phyloP scores from a whole-genome alignment of 1,140 invertebrate species.

The Aphaenogaster rudis region DNA sequence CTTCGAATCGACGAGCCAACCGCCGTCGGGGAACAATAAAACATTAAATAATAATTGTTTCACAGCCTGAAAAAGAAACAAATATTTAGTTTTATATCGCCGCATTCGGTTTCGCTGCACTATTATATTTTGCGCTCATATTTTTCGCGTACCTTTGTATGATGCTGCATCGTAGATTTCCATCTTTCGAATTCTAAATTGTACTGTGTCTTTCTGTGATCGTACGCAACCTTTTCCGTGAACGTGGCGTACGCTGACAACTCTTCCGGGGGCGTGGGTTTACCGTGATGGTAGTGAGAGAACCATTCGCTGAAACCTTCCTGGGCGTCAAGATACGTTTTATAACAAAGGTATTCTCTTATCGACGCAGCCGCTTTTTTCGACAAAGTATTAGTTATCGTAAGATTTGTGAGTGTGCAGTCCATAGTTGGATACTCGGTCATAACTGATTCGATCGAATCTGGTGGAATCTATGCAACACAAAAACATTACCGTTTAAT shows the following conservation, averaged over 20 bases:
- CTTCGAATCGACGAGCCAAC: slow-evolving; percentile 94
- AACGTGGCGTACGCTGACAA: slow-evolving; percentile 90
- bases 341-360: slow-evolving; percentile 92
- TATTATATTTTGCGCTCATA: slow-evolving; percentile 26
- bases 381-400: slow-evolving; percentile 83
- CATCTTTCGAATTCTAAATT: slow-evolving; percentile 93
- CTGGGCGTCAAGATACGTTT: slow-evolving; percentile 93
- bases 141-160: slow-evolving; percentile 88
- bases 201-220: slow-evolving; percentile 93
- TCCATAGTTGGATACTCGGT: slow-evolving; percentile 88
- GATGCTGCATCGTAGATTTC: slow-evolving; percentile 89
- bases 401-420: slow-evolving; percentile 81
- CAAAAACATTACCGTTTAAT: slow-evolving; percentile 49
- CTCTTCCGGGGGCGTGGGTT: slow-evolving; percentile 90
- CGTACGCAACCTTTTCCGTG: slow-evolving; percentile 95
- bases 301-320: slow-evolving; percentile 97
- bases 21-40: slow-evolving; percentile 94
- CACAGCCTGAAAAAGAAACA: slow-evolving; percentile 88
- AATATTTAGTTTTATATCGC: slow-evolving; percentile 12
- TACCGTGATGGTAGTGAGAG: slow-evolving; percentile 92
- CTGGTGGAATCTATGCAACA: slow-evolving; percentile 87
- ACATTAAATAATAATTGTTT: slow-evolving; percentile 95
- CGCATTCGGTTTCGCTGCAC: background rate
- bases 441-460: slow-evolving; percentile 89
- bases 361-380: slow-evolving; percentile 87